Evolutionary conservation across 1,140 invertebrate genomes (phyloP), one percentile per base, ranked within the genome.

Genomic region (Brachionus calyciflorus): DNA sequence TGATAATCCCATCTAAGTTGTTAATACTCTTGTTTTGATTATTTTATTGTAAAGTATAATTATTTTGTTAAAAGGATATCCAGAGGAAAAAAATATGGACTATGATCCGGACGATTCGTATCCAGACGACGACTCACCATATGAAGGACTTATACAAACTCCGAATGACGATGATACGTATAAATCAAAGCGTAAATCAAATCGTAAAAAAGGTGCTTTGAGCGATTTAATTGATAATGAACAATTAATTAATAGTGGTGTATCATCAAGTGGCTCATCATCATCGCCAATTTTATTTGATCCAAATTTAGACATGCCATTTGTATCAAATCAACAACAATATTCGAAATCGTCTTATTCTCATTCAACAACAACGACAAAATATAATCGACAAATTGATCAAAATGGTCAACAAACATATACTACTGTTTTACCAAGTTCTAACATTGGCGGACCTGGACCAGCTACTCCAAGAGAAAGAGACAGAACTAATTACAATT

Each of bases 41-140:
- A n/a, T n/a, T n/a, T n/a, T n/a, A n/a, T n/a, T n/a, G n/a, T n/a
- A n/a, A n/a, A n/a, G n/a, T n/a, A n/a, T n/a, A n/a, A n/a, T n/a
- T n/a, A n/a, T n/a, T n/a, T n/a, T n/a, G 14, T 63, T 37, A 37
- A 33, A 33, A 65, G 69, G 69, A 26, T 76, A 76, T 4, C 73
- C 73, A 28, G 73, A 76, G 21, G 73, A 76, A 19, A 55, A 37
- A 41, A 60, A 60, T 17, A 76, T 76, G 49, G 73, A 76, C 53
- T 76, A 57, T 37, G 73, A 76, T 40, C 73, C 73, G 49, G 73
- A 76, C 26, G 69, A 73, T 24, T 73, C 46, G 19, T 49, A 73
- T 51, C 69, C 46, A 21, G 69, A 73, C 33, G 69, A 73, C 19
- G 69, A 73, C 19, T 73, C 69, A 40, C 69, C 69, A 2, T 73